A percentile compares a stretch with the other conserved stretches of the same genome.
These are phyloP conservation scores for Hylomyscus alleni DNA, from an alignment of 2,797 vertebrate genomes.

Conservation along the genomic window DNA sequence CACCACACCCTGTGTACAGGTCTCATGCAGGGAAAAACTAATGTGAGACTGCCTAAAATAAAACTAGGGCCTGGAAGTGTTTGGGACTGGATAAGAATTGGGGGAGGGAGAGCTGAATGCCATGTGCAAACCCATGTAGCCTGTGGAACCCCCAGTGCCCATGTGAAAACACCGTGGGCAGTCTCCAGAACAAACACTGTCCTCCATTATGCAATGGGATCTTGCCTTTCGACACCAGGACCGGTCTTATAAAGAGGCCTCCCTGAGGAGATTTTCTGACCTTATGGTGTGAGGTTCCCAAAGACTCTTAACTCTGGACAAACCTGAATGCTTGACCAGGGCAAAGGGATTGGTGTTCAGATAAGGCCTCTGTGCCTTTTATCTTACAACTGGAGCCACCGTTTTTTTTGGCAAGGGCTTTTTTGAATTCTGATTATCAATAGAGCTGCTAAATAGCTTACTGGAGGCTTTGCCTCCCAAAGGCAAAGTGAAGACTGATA, in stretches of 20 bases:
- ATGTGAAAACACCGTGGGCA: constrained; percentile 63
- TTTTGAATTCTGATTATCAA: constrained; percentile 60
- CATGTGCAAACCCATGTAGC: constrained; percentile 39
- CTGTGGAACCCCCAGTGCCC: constrained; percentile 55
- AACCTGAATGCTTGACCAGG: constrained; percentile 59
- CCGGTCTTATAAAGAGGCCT: constrained; percentile 57
- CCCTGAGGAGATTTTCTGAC: constrained; percentile 63
- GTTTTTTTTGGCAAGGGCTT: constrained; percentile 37
- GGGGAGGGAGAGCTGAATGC: constrained; percentile 33
- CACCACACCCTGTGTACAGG: not conserved
- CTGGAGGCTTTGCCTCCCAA: constrained; percentile 58
- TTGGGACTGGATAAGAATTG: constrained; percentile 21
- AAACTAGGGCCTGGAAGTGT: constrained; percentile 9
- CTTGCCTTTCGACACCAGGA: constrained; percentile 68
- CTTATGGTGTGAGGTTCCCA: constrained; percentile 53
- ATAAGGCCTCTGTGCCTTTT: constrained; percentile 64
- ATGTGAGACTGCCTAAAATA: constrained; percentile 10
- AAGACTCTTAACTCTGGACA: constrained; percentile 38
- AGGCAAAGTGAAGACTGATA: constrained; percentile 36
- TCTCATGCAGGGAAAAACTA: not conserved
- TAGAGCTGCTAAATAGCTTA: constrained; percentile 42
- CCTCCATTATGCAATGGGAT: constrained; percentile 65
- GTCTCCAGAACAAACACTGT: not conserved
- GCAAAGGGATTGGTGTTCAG: constrained; percentile 63
- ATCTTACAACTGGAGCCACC: constrained; percentile 37